These are phyloP conservation scores for Phasianus colchicus DNA, from an alignment of 2,113 vertebrate species.

Conservation along the genomic window DNA sequence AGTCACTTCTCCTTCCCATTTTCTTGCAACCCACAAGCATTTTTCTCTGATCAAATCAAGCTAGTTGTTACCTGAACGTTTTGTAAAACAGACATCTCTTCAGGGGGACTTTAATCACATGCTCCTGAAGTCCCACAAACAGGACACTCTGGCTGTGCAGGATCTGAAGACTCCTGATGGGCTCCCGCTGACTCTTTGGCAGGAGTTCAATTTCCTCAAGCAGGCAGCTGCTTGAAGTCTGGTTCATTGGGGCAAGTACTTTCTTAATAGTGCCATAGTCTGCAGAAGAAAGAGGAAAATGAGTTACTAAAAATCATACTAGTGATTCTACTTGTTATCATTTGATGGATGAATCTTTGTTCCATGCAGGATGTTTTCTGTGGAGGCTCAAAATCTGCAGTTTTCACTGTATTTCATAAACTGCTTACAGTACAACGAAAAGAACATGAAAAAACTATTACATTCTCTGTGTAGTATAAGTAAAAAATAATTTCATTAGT, in stretches of 20 bases:
- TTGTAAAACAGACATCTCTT: conserved; percentile 93
- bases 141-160: conserved; percentile 94
- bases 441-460: background rate
- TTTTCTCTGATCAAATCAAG: background rate
- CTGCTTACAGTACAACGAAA: background rate
- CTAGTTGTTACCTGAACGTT: conserved; percentile 83
- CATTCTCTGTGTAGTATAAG: background rate
- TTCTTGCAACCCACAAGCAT: background rate
- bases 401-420: background rate
- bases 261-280: conserved; percentile 97
- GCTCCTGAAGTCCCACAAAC: conserved; percentile 91
- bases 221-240: conserved; percentile 88
- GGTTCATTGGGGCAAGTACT: conserved; percentile 91
- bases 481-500: background rate
- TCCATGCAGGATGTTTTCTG: background rate
- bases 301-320: background rate
- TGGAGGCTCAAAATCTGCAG: background rate
- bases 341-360: background rate
- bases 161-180: conserved; percentile 91
- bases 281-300: conserved; percentile 62
- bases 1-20: background rate
- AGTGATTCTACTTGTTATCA: background rate
- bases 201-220: conserved; percentile 95
- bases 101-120: conserved; percentile 93
- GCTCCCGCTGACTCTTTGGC: conserved; percentile 83